phyloP scores from a whole-genome alignment of 1,140 invertebrate genomes.

The Drosophila funebris region DNA sequence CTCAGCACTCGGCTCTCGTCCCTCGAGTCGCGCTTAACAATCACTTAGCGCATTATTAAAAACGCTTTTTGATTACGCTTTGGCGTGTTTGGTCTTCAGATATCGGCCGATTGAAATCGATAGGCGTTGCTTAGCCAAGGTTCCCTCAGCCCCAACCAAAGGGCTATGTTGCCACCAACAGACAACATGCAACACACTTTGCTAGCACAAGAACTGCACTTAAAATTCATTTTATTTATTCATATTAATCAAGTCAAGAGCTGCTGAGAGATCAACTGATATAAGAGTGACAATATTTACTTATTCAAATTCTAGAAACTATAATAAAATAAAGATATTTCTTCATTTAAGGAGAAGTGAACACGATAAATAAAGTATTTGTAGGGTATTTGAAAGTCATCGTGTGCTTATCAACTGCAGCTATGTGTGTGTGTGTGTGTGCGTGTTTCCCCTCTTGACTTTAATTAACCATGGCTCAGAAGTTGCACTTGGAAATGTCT shows the following conservation, averaged over 20 bases:
- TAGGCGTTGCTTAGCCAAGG: constrained; percentile 50
- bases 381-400: background rate
- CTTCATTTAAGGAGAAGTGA: no score
- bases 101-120: constrained; percentile 55
- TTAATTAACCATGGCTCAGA: constrained; percentile 77
- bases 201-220: no score
- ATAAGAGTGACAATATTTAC: no score
- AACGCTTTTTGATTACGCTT: constrained; percentile 80
- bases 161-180: background rate
- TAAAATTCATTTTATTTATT: no score
- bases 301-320: no score
- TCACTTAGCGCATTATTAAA: constrained; percentile 82
- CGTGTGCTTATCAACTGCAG: background rate
- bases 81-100: constrained; percentile 53
- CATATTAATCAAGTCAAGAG: no score
- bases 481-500: constrained; percentile 78
- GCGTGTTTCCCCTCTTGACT: constrained; percentile 33
- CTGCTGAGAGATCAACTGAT: no score
- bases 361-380: no score
- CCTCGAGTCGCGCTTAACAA: constrained; percentile 65
- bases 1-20: constrained; percentile 4
- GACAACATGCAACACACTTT: background rate
- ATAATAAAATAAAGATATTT: no score
- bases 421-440: constrained; percentile 5
- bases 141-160: background rate